These are phyloP conservation scores for Antheraea pernyi DNA, from an alignment of 1,140 invertebrate genomes.

Conservation along the genomic window DNA sequence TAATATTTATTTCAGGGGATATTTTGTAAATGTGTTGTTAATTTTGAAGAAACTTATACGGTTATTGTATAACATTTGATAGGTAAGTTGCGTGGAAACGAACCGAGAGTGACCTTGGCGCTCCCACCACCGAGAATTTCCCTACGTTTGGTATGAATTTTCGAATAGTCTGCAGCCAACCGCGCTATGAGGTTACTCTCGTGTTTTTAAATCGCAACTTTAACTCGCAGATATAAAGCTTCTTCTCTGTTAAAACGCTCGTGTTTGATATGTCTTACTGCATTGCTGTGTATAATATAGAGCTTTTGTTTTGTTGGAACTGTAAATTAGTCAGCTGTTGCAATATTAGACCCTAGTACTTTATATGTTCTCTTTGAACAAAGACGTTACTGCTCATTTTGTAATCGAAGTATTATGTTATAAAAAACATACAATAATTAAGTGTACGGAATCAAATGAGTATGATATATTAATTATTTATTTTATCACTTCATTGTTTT, in stretches of 20 bases:
- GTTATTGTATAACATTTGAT: constrained; percentile 31
- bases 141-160: constrained; percentile 57
- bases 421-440: too few species aligned
- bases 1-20: constrained; percentile 61
- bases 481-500: neutral
- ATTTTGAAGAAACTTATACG: constrained; percentile 39
- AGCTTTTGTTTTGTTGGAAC: constrained; percentile 63
- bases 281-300: neutral
- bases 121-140: constrained; percentile 36
- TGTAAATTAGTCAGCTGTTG: constrained; percentile 72
- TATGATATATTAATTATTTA: neutral
- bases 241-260: constrained; percentile 21
- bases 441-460: too few species aligned
- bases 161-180: constrained; percentile 59
- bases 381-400: constrained; percentile 38
- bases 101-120: constrained; percentile 65
- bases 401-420: neutral
- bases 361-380: constrained; percentile 42
- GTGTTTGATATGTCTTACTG: constrained; percentile 9
- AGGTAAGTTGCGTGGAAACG: constrained; percentile 62
- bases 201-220: constrained; percentile 30
- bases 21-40: constrained; percentile 52
- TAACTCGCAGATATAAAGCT: constrained; percentile 36
- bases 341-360: constrained; percentile 51
- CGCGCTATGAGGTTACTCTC: constrained; percentile 50